Percentiles rank a stretch among this genome's conserved stretches.
phyloP scores from a whole-genome alignment of 2,888 invertebrate genomes.

The Disparrhopalites patrizii region DNA sequence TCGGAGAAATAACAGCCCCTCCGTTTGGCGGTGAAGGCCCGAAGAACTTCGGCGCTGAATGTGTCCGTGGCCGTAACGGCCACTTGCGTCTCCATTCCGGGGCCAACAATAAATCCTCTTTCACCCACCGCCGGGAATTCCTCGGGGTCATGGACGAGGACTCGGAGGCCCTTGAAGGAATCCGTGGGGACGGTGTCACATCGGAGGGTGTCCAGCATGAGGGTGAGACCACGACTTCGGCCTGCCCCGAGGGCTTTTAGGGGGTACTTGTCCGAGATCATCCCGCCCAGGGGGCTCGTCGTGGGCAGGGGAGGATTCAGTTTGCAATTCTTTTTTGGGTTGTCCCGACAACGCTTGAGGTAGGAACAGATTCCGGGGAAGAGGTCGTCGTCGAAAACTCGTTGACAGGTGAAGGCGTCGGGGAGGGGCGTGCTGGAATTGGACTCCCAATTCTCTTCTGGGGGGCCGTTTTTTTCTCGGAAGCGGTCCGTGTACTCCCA shows the following conservation, averaged over 20 bases:
- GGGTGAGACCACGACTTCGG: slow-evolving; percentile 41
- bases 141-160: slow-evolving; percentile 36
- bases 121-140: slow-evolving; percentile 46
- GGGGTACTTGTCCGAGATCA: slow-evolving; percentile 37
- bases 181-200: slow-evolving; percentile 45
- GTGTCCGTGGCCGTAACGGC: slow-evolving; percentile 45
- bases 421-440: slow-evolving; percentile 18
- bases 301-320: slow-evolving; percentile 9
- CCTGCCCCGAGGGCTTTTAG: slow-evolving; percentile 45
- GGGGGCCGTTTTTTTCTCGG: background rate
- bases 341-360: slow-evolving; percentile 32
- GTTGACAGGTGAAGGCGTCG: slow-evolving; percentile 39
- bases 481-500: slow-evolving; percentile 35
- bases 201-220: slow-evolving; percentile 44
- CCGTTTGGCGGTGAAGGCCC: slow-evolving; percentile 30
- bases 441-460: slow-evolving; percentile 18
- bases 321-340: background rate
- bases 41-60: slow-evolving; percentile 37
- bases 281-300: slow-evolving; percentile 27
- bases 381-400: slow-evolving; percentile 42
- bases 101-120: slow-evolving; percentile 42
- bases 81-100: slow-evolving; percentile 43
- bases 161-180: slow-evolving; percentile 43
- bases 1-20: slow-evolving; percentile 40
- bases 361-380: slow-evolving; percentile 45